phyloP scores from a whole-genome alignment of 2,797 vertebrate genomes.

The Tokudaia muenninki region DNA sequence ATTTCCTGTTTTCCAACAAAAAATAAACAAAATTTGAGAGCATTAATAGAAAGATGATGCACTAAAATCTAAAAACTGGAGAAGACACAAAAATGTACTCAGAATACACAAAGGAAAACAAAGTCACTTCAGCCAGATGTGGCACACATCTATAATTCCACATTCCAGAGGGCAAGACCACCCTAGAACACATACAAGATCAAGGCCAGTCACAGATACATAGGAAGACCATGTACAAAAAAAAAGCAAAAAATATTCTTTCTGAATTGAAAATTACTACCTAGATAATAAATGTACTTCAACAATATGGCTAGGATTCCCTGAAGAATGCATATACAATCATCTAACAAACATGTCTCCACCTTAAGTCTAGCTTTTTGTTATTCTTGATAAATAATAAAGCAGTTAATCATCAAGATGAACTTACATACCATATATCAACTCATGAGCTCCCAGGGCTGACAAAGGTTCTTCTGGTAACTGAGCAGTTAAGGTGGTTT shows the following conservation, averaged over 20 bases:
- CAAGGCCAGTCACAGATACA: neutral
- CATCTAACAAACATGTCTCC: neutral
- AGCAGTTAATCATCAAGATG: neutral
- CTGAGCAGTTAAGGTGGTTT: constrained; percentile 39
- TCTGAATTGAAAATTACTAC: constrained; percentile 59
- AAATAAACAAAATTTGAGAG: neutral
- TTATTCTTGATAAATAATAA: constrained; percentile 3
- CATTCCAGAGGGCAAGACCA: neutral
- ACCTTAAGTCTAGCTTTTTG: neutral
- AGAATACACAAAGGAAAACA: constrained; percentile 51
- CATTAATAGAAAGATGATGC: neutral
- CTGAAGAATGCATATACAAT: neutral
- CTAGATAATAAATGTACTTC: constrained; percentile 1
- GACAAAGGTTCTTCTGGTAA: neutral
- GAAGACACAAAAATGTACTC: constrained; percentile 9
- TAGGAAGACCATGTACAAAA: neutral
- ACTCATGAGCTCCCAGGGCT: neutral
- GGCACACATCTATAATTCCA: neutral
- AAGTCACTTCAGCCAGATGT: neutral
- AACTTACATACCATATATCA: neutral
- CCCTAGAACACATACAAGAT: neutral
- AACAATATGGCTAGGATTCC: neutral
- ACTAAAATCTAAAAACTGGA: constrained; percentile 18
- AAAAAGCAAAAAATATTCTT: neutral
- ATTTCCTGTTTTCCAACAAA: neutral